Percentiles rank a stretch among this genome's conserved stretches.
phyloP scores from a whole-genome alignment of 2,797 vertebrate genomes.

The Echiichthys vipera region DNA sequence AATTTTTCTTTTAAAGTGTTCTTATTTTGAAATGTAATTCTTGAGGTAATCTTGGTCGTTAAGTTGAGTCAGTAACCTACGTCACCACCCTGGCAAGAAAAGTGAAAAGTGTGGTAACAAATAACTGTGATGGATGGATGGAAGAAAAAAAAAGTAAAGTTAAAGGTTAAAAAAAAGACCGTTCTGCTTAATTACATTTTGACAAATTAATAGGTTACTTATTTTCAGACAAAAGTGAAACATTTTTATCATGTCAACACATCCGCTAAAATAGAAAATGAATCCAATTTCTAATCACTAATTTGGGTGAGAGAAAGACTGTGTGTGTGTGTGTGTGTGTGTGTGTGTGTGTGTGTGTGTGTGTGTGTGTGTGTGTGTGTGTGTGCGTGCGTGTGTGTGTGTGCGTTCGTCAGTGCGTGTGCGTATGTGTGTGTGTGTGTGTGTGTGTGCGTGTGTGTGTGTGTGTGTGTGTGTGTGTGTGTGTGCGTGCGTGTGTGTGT shows the following conservation, averaged over 20 bases:
- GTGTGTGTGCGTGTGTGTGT: slow-evolving; percentile 30
- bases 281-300: not conserved
- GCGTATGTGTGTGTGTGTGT: slow-evolving; percentile 22
- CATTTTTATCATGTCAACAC: not conserved
- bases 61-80: slow-evolving; percentile 62
- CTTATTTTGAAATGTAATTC: slow-evolving; percentile 9
- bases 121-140: slow-evolving; percentile 35
- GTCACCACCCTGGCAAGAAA: slow-evolving; percentile 57
- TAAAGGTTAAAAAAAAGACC: too few relatives aligned
- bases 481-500: slow-evolving; percentile 21
- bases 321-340: slow-evolving; percentile 13
- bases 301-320: not conserved
- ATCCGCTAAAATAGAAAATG: not conserved
- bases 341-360: too few relatives aligned
- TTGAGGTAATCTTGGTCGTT: slow-evolving; percentile 58
- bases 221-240: not conserved
- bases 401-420: too few relatives aligned
- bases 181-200: not conserved
- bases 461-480: slow-evolving; percentile 24
- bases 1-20: not conserved
- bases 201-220: not conserved
- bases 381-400: slow-evolving; percentile 33
- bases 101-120: slow-evolving; percentile 11
- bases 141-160: slow-evolving; percentile 48
- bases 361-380: slow-evolving; percentile 8